Conservation (phyloP, 2,113 vertebrate species). For the Litocranius walleri region DNA sequence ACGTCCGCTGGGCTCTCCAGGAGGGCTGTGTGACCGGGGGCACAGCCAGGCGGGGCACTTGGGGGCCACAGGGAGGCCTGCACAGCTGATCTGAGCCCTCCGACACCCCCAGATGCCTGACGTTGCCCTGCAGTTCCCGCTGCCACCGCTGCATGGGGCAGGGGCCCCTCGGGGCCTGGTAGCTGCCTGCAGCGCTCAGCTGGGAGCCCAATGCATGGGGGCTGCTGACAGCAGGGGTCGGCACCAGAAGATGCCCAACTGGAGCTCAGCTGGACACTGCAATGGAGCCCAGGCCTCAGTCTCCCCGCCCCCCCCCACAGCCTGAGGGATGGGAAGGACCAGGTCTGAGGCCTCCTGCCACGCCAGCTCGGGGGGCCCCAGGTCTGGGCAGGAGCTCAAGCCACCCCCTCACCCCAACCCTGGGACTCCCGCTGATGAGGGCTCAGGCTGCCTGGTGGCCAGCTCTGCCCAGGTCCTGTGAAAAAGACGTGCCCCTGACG, state of each 20-base stretch:
- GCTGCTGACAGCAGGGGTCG: fast-evolving
- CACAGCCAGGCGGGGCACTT: neutral
- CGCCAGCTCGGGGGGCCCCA: fast-evolving
- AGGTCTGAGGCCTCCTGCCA: neutral
- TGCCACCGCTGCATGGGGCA: fast-evolving
- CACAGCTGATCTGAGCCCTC: neutral
- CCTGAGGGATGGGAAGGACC: neutral
- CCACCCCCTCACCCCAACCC: fast-evolving
- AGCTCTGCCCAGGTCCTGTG: fast-evolving
- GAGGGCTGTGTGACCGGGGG: fast-evolving
- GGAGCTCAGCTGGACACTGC: neutral
- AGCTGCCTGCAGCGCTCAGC: neutral
- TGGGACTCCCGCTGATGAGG: fast-evolving
- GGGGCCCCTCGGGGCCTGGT: neutral
- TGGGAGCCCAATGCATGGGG: fast-evolving
- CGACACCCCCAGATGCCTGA: fast-evolving
- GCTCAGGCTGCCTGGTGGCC: fast-evolving
- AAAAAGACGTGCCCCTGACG: fast-evolving
- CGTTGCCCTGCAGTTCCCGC: neutral
- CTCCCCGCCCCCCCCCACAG: neutral
- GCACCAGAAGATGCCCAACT: neutral
- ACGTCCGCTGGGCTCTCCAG: fast-evolving
- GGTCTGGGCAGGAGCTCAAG: fast-evolving
- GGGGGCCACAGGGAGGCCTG: neutral
- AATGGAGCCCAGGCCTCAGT: neutral